Base-by-base conservation (phyloP, 1,140 invertebrate genomes). In the Plodia interpunctella region DNA sequence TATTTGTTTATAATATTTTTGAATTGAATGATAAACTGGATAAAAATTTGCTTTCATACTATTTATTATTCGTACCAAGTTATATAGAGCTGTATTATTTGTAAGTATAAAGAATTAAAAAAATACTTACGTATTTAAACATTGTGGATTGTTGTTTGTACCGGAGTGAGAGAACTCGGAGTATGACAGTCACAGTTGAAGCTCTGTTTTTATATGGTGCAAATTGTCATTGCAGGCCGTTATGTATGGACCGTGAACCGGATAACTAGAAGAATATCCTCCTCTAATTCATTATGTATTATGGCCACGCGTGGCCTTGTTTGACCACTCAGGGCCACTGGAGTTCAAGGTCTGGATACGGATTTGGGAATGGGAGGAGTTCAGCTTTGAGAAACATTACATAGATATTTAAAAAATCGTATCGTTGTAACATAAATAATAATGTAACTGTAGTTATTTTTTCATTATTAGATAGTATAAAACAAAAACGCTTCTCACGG, bases 61-160 rank as follows among this genome's bases (percentile, higher is more conserved):
- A n/a, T n/a, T n/a, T n/a, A n/a, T n/a, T n/a, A n/a, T n/a, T n/a
- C n/a, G n/a, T n/a, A n/a, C n/a, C n/a, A n/a, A n/a, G n/a, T n/a
- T n/a, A n/a, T n/a, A n/a, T n/a, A n/a, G n/a, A n/a, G n/a, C n/a
- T n/a, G n/a, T n/a, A n/a, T n/a, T n/a, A n/a, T n/a, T n/a, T n/a
- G n/a, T n/a, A n/a, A n/a, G n/a, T n/a, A n/a, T 11, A 35, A 35
- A 35, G 10, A 3, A 3, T 15, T 2, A 11, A 8, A 38, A 44
- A n/a, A 57, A 59, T 74, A 86, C 90, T 90, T 69, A 86, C 80
- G 53, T 84, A 83, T 80, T 86, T 90, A 69, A 91, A 85, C 90
- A 91, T 32, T 32, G n/a, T 57, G 59, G 21, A 25, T 25, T 25
- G 21, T 6, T 54, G 55, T 60, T 50, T 13, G 35, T 50, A 62